Percentiles rank a stretch among this genome's conserved stretches.
These are phyloP conservation scores for Steinernema carpocapsae DNA, from an alignment of 2,888 invertebrate genomes.

Conservation along the genomic window DNA sequence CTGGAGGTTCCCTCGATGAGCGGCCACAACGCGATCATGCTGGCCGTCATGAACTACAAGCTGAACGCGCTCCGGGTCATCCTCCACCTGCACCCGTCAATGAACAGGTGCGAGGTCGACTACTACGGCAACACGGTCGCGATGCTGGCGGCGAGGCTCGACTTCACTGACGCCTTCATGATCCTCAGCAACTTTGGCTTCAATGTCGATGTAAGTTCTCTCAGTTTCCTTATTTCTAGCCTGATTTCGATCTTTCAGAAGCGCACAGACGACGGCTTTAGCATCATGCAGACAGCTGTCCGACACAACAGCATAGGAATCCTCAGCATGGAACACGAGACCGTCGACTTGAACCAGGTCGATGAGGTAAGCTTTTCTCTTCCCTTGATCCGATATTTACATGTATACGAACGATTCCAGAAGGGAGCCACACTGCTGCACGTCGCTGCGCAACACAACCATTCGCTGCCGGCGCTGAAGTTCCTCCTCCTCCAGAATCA, in stretches of 20 bases:
- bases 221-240: background rate
- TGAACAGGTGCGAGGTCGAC: conserved; percentile 9
- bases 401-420: background rate
- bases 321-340: background rate
- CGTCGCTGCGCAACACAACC: background rate
- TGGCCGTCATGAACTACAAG: background rate
- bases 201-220: background rate
- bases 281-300: background rate
- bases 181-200: background rate
- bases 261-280: background rate
- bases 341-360: background rate
- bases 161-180: background rate
- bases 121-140: background rate
- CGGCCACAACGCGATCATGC: background rate
- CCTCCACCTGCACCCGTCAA: background rate
- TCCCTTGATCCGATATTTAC: no score
- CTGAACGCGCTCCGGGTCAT: background rate
- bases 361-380: background rate
- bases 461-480: conserved; percentile 3
- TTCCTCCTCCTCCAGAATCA: background rate
- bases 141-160: background rate
- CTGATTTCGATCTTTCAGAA: background rate
- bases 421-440: background rate
- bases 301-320: background rate
- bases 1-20: background rate